Conservation (phyloP, 2,113 vertebrate genomes). For the Phalacrocorax carbo region DNA sequence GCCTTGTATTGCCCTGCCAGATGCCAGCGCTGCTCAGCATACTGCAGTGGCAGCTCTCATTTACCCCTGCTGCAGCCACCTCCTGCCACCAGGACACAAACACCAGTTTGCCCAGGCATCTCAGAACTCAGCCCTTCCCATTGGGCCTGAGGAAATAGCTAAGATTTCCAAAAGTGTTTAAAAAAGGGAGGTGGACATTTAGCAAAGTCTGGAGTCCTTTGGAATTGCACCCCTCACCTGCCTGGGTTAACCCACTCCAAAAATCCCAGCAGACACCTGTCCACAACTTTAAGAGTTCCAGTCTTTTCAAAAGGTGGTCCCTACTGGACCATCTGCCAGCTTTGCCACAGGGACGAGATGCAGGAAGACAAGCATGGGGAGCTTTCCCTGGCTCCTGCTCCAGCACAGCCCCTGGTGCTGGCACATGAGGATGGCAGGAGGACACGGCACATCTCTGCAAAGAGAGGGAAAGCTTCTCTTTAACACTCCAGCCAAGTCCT, state of each 20-base stretch:
- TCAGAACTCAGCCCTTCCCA: neutral
- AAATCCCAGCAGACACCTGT: neutral
- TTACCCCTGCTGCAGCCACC: neutral
- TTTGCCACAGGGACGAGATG: neutral
- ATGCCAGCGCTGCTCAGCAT: neutral
- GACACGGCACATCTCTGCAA: neutral
- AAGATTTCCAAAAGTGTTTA: neutral
- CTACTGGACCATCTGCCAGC: neutral
- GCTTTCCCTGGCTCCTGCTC: neutral
- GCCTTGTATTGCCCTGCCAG: neutral
- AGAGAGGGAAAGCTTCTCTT: neutral
- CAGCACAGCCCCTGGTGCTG: neutral
- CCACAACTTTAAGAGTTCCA: neutral
- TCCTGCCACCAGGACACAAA: neutral
- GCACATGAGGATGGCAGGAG: neutral
- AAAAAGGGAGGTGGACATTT: neutral
- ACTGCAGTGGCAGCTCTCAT: neutral
- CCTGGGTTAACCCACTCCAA: neutral
- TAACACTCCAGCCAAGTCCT: neutral
- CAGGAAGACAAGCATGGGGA: neutral
- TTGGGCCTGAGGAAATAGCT: neutral
- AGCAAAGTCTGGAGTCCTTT: neutral
- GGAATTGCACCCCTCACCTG: neutral
- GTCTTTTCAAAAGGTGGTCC: neutral
- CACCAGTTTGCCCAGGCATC: neutral